Base-by-base conservation (phyloP, 2,888 invertebrate genomes). In the Drosophila dives region DNA sequence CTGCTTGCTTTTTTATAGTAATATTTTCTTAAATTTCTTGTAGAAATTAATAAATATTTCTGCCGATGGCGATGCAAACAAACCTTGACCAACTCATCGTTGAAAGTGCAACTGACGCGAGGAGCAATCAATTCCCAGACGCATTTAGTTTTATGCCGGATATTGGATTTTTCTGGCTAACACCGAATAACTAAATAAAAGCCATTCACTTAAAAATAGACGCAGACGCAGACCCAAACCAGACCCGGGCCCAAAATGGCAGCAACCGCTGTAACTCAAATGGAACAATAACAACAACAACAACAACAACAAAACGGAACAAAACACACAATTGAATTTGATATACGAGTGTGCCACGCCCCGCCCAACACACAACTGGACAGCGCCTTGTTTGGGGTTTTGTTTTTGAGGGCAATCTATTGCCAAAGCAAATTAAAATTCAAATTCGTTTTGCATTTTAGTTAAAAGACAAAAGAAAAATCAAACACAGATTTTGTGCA, bases 401-500 rank as follows among this genome's bases (percentile, higher is more conserved):
- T 76, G 49, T 56, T 63, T 51, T 59, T 23, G 60, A 29, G 34
- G 66, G 62, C 64, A 73, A 73, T 72, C 56, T 70, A 74, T 74
- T 73, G 76, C 68, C 70, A 77, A 78, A 69, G 76, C 67, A 87
- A 85, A 85, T 78, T 83, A 79, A 87, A 85, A 88, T 86, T 80
- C 83, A 81, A 88, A 89, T 76, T 75, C 80, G 72, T 72, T 75
- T 73, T 73, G 72, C 65, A 71, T 83, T 65, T 65, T 80, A 58
- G 74, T 54, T 61, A 58, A 29, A 59, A 59, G 50, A 45, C 45
- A 62, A 67, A 59, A 32, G 32, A 34, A 49, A 65, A 48, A 32
- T 45, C 48, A 50, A 49, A 59, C n/a, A 10, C 3, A 0, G 6
- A 23, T 29, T 29, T 29, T 29, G 17, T 6, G 3, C 54, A 8